Conservation (phyloP, 2,113 vertebrate genomes). For the Rhinolophus sinicus region DNA sequence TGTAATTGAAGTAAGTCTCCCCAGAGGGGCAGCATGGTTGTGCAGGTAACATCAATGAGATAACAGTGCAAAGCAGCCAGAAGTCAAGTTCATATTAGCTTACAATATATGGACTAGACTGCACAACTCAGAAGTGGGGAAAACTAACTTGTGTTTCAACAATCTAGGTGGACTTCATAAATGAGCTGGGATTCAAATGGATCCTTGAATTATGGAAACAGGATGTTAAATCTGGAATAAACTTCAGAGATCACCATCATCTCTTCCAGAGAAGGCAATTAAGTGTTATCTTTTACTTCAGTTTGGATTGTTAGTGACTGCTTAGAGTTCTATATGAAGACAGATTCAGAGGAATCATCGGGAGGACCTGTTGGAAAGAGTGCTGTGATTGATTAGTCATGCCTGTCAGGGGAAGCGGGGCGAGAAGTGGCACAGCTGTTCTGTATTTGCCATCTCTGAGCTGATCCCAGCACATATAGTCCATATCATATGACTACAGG, state of each 20-base stretch:
- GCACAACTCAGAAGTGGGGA: not conserved
- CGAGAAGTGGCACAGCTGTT: not conserved
- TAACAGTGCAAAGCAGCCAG: not conserved
- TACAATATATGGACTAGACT: not conserved
- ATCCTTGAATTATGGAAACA: constrained; percentile 13
- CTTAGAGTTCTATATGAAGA: not conserved
- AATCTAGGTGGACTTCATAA: not conserved
- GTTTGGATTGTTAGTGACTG: not conserved
- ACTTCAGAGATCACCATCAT: not conserved
- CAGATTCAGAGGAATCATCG: not conserved
- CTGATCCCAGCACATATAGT: not conserved
- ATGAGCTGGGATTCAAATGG: not conserved
- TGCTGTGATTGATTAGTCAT: not conserved
- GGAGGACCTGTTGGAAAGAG: not conserved
- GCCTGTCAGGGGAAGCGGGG: not conserved
- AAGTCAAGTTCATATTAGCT: not conserved
- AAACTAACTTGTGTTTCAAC: not conserved
- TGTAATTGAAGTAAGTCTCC: not conserved
- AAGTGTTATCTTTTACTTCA: not conserved
- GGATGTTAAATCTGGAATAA: constrained; percentile 21
- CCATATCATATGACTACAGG: not conserved
- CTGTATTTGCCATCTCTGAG: not conserved
- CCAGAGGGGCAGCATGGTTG: not conserved
- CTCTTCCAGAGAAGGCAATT: not conserved
- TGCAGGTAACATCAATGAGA: not conserved